Evolutionary conservation across 2,797 vertebrate genomes (phyloP).

Genomic region (Sphaeramia orbicularis): DNA sequence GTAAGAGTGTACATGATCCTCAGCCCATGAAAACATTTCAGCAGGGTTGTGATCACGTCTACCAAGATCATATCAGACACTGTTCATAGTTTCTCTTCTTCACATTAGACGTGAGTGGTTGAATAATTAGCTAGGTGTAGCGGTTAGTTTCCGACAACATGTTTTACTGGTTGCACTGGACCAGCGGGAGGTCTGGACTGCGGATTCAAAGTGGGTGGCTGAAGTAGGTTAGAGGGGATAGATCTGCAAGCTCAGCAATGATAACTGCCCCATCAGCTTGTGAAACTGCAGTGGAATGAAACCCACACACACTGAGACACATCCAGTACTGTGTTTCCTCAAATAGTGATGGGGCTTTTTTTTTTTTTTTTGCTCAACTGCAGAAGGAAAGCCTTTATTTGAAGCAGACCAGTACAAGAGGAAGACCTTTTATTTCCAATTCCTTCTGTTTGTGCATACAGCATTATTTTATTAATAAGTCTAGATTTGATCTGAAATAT

Average conservation of each 20-base stretch:
- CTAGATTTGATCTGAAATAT: no score
- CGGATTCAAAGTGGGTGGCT: slow-evolving; percentile 51
- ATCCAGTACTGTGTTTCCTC: background rate
- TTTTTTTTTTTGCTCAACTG: no score
- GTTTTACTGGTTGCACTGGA: slow-evolving; percentile 31
- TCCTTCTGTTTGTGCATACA: no score
- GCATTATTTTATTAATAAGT: no score
- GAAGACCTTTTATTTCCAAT: no score
- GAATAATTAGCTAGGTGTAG: slow-evolving; percentile 43
- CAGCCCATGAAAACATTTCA: slow-evolving; percentile 33
- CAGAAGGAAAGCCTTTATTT: no score
- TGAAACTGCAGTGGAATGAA: slow-evolving; percentile 69
- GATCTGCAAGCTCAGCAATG: slow-evolving; percentile 71
- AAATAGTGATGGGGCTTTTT: no score
- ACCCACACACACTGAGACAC: slow-evolving; percentile 45
- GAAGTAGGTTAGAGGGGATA: slow-evolving; percentile 45
- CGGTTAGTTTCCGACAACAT: slow-evolving; percentile 46
- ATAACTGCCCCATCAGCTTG: slow-evolving; percentile 70
- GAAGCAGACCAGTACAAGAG: no score
- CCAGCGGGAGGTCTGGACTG: slow-evolving; percentile 52
- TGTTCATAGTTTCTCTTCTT: slow-evolving; percentile 44
- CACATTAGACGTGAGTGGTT: slow-evolving; percentile 38
- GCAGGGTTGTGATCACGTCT: slow-evolving; percentile 10
- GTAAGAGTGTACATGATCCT: slow-evolving; percentile 58
- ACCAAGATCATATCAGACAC: slow-evolving; percentile 33